Base-by-base conservation (phyloP, 2,888 invertebrate genomes). In the Mayetiola destructor region DNA sequence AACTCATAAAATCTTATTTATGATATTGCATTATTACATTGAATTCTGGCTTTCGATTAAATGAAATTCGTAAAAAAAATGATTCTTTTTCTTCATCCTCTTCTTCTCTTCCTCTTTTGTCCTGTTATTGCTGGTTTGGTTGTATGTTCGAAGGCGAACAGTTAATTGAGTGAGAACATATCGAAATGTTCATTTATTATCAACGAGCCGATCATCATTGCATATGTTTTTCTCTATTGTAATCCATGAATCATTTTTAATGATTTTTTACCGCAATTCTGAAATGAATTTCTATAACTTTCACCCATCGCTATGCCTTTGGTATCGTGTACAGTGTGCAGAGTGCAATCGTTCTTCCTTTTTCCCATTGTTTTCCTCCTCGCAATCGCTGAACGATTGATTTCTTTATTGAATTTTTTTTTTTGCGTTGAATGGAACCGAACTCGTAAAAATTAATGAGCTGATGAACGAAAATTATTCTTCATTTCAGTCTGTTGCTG, bases 1-100 rank as follows among this genome's bases (percentile, higher is more conserved):
- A 48, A 48, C 48, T 48, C 48, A 48, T 48, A 48, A 48, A 48
- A 48, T 48, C 27, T 48, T 48, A 48, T 48, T 48, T 48, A 48
- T 48, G 23, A 27, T 48, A 48, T 48, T 48, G 16, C 48, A 27
- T 48, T 48, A n/a, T n/a, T n/a, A n/a, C n/a, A n/a, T n/a, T n/a
- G n/a, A n/a, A n/a, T n/a, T n/a, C n/a, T n/a, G n/a, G n/a, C n/a
- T 48, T 48, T 48, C n/a, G 27, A 48, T 14, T n/a, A 5, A 4
- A 27, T 16, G 27, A n/a, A 48, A n/a, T n/a, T n/a, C 20, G 40
- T 27, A 8, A 48, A 16, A 48, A 27, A 48, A 48, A 37, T 5
- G 14, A 12, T n/a, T n/a, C n/a, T n/a, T n/a, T n/a, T n/a, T n/a
- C n/a, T n/a, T n/a, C n/a, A n/a, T n/a, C n/a, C n/a, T n/a, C n/a